Evolutionary conservation across 2,113 vertebrate species (phyloP).

Genomic region (Heterochromis multidens): DNA sequence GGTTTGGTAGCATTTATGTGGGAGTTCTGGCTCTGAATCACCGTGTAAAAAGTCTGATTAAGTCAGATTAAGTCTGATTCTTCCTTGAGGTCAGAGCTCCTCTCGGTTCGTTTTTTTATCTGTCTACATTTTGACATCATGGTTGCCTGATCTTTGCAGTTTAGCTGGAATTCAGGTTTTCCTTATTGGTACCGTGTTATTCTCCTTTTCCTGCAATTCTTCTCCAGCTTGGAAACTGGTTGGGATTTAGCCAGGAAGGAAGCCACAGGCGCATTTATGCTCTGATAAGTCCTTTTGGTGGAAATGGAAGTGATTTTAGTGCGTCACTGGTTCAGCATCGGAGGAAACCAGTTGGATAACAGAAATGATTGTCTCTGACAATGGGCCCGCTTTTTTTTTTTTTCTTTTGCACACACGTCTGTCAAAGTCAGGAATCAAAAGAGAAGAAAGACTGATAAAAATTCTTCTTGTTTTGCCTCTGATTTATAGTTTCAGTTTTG

Average conservation of each 20-base stretch:
- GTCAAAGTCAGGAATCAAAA: constrained; percentile 58
- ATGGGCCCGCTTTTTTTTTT: constrained; percentile 24
- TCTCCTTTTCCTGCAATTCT: constrained; percentile 76
- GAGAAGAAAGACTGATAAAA: constrained; percentile 41
- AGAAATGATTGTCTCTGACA: constrained; percentile 63
- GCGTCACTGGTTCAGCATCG: constrained; percentile 65
- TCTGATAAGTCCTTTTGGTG: constrained; percentile 75
- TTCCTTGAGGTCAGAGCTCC: not conserved
- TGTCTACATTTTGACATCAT: constrained; percentile 11
- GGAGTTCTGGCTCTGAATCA: not conserved
- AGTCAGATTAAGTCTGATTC: not conserved
- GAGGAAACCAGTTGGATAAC: constrained; percentile 65
- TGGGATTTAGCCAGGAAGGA: constrained; percentile 75
- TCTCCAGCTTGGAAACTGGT: constrained; percentile 57
- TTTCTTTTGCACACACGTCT: constrained; percentile 18
- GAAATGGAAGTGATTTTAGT: constrained; percentile 73
- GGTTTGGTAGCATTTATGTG: not conserved
- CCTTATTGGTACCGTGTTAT: constrained; percentile 42
- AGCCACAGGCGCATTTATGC: constrained; percentile 62
- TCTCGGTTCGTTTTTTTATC: not conserved
- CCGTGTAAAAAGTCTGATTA: not conserved
- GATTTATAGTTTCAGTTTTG: constrained; percentile 36
- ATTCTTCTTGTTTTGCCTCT: constrained; percentile 34
- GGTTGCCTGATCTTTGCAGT: constrained; percentile 29
- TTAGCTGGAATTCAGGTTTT: constrained; percentile 51